Base-by-base conservation (phyloP, 2,888 invertebrate genomes). In the Tipula lateralis region DNA sequence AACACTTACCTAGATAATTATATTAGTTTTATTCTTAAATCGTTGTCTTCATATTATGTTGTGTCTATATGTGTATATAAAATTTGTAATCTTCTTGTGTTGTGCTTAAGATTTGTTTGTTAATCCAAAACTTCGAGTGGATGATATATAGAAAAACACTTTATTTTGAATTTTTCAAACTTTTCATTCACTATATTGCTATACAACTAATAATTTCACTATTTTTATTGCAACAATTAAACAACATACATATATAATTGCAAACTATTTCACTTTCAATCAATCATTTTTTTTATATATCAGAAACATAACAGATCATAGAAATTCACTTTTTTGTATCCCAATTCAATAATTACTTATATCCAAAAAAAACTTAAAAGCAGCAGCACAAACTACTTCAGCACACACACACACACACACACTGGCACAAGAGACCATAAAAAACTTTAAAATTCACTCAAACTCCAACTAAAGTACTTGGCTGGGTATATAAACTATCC, bases 1-100 rank as follows among this genome's bases (percentile, higher is more conserved):
- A 66, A 66, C 66, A 66, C 66, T 66, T 66, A 66, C 66, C 66
- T 66, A 66, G 66, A 66, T 66, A 66, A 66, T 66, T 66, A 66
- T 24, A 66, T 66, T 66, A 66, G 66, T 24, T 66, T 66, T 66
- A 66, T 66, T 66, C 66, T 66, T 66, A 24, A 24, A 24, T 66
- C 66, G 66, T 66, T 66, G 66, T 66, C 66, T 66, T 66, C 66
- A 24, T 24, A 66, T 66, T 44, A 66, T 66, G 66, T 24, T 66
- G 66, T 66, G 24, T 66, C 66, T 66, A 19, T 44, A 44, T 36
- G 36, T 36, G 36, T 9, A 44, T 16, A 44, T 44, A 66, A 66
- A 66, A 66, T 19, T 66, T 19, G 66, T 66, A 66, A 66, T 24
- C 66, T 44, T 44, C 44, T 66, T 66, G n/a, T n/a, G 66, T 24